A percentile compares a stretch with the other conserved stretches of the same genome.
These are phyloP conservation scores for Myxocyprinus asiaticus DNA, from an alignment of 2,113 vertebrate genomes.

Conservation along the genomic window DNA sequence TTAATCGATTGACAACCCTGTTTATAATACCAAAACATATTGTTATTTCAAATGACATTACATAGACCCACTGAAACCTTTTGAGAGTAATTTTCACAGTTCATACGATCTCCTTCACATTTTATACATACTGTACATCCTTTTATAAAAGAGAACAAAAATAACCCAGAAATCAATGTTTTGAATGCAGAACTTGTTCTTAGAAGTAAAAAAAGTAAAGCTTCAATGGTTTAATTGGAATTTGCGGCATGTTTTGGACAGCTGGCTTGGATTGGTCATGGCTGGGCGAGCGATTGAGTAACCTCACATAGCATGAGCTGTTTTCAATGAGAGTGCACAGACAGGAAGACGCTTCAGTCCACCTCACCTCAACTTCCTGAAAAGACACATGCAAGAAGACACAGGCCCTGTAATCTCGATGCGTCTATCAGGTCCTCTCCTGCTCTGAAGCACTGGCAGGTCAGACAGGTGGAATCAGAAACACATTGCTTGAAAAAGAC, in stretches of 20 bases:
- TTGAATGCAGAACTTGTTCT: not conserved
- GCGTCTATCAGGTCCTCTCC: constrained; percentile 50
- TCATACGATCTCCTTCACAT: not conserved
- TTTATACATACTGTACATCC: not conserved
- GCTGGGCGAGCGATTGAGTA: constrained; percentile 64
- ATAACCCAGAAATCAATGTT: too few species aligned
- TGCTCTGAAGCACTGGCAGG: constrained; percentile 66
- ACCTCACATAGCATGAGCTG: constrained; percentile 74
- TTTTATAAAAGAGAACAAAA: not conserved
- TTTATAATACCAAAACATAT: not conserved
- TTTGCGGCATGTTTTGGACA: constrained; percentile 74
- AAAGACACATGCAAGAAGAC: constrained; percentile 59
- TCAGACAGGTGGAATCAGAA: constrained; percentile 66
- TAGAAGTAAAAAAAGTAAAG: constrained; percentile 20
- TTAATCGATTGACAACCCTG: too few species aligned
- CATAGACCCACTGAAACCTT: too few species aligned
- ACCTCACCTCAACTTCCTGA: constrained; percentile 41
- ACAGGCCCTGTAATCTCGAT: constrained; percentile 64
- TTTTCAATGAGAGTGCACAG: constrained; percentile 66
- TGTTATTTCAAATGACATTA: too few species aligned
- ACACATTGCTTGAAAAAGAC: constrained; percentile 66
- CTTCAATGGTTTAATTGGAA: constrained; percentile 68
- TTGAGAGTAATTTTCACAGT: not conserved
- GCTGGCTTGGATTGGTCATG: constrained; percentile 77
- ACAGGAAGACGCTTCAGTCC: constrained; percentile 67